Base-by-base conservation (phyloP, 2,797 vertebrate species). In the Macropus fuliginosus region DNA sequence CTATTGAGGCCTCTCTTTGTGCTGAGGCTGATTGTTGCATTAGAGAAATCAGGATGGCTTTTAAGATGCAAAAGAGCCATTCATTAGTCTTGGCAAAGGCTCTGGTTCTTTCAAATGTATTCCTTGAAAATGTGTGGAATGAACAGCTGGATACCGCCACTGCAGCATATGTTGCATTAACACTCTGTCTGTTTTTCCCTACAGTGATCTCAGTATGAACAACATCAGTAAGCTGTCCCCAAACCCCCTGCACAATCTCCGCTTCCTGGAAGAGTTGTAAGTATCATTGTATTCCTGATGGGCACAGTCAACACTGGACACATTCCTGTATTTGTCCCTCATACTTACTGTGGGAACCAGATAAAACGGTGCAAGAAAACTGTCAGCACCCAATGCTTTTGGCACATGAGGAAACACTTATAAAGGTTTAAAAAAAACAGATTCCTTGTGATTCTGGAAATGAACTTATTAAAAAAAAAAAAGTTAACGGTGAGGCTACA, bases 141-240 rank as follows among this genome's bases (percentile, higher is more conserved):
- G 96, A 98, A 97, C 98, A 98, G 98, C 98, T 98, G 98, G 97
- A 98, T 96, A 91, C 97, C 98, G 95, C 96, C 94, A 94, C 96
- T 97, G 96, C 96, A 90, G 96, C 50, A 6, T 21, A 92, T 91
- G 40, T 96, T 6, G 0, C 97, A 90, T 98, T 99, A 98, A 98
- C 97, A 93, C 55, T 94, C 96, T 98, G 81, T 99, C 93, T 98
- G 91, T 98, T 96, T 98, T 95, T 97, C 62, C 98, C 98, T 98
- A 92, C 98, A 99, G 99, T 56, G 99, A 99, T 98, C 99, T 99
- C 98, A 99, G 99, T 96, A 99, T 99, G 99, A 99, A 99, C 98
- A 99, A 99, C 98, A 99, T 99, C 97, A 99, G 99, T 81, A 98
- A 98, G 97, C 97, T 99, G 98, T 97, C 99, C 97, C 98, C 98